Evolutionary conservation across 2,888 invertebrate genomes (phyloP), one percentile per base, ranked within the genome.

Genomic region (Netelia fuscicornis): DNA sequence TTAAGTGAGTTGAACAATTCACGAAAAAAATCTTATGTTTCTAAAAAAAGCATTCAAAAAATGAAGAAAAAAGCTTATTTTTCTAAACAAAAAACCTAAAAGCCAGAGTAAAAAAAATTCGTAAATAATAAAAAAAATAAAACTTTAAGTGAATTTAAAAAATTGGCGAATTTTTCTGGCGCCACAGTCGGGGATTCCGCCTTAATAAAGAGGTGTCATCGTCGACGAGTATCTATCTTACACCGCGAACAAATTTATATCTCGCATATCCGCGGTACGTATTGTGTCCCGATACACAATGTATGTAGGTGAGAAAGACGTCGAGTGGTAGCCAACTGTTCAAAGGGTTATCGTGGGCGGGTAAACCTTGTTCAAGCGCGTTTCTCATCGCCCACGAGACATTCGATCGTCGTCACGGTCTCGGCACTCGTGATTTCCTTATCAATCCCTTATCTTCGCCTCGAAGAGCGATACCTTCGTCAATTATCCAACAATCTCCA

Each of bases 311-410:
- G 82, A 37, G 37, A 78, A 75, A 75, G 83, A 64, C 79, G 83
- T 75, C 75, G 83, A 83, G 83, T 79, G n/a, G 83, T 83, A 75
- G 79, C 79, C 74, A 62, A 75, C 79, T 67, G 77, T 65, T 79
- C 70, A 56, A 64, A 83, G 83, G 79, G 79, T 83, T 79, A 79
- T 79, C 79, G 83, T 83, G 62, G 83, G 83, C 83, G 79, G 68
- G 62, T 54, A 37, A 37, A 79, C 78, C 77, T 64, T 83, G 68
- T 83, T 79, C 70, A 74, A 75, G 30, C 74, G 70, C 70, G 74
- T 75, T 64, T 79, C 70, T 68, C 67, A 67, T 68, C 75, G 62
- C 76, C 81, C 72, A 37, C 74, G 71, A 67, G 67, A 65, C 20
- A 20, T 60, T 65, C 9, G 62, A 20, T 20, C 68, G 37, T 5